Percentiles rank a stretch among this genome's conserved stretches.
Evolutionary conservation across 2,113 vertebrate species (phyloP).

Genomic region (Aptenodytes forsteri): DNA sequence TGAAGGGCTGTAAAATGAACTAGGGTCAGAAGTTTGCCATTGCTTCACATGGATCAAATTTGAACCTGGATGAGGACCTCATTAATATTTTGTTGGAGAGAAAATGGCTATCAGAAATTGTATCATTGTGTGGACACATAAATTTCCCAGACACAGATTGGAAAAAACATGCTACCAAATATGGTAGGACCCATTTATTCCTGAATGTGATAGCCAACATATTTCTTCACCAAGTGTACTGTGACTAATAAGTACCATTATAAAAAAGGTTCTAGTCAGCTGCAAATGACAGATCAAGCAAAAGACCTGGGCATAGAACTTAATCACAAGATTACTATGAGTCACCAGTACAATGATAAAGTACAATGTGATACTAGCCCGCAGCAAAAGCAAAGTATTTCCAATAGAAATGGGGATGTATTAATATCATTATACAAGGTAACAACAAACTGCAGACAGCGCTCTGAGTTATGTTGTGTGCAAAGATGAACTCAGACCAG

Average conservation of each 20-base stretch:
- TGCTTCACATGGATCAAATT: background rate
- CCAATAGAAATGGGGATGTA: background rate
- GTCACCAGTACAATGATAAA: slow-evolving; percentile 24
- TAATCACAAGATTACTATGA: slow-evolving; percentile 43
- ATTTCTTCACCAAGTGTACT: slow-evolving; percentile 16
- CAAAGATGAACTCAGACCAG: background rate
- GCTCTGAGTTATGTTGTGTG: background rate
- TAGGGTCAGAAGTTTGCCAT: background rate
- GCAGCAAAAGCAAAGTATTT: background rate
- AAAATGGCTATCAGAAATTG: slow-evolving; percentile 15
- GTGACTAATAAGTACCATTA: slow-evolving; percentile 38
- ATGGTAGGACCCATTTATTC: background rate
- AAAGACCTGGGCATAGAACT: slow-evolving; percentile 19
- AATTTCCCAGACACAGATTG: background rate
- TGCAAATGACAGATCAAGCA: slow-evolving; percentile 24
- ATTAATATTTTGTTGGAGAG: background rate
- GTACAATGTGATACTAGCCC: background rate
- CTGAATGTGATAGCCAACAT: background rate
- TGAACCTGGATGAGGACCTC: background rate
- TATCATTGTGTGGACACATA: background rate
- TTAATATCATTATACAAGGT: background rate
- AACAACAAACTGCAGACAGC: background rate
- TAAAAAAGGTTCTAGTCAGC: slow-evolving; percentile 5
- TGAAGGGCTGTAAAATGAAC: background rate
- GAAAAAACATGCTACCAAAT: slow-evolving; percentile 19